These are phyloP conservation scores for Creontiades dilutus DNA, from an alignment of 2,888 invertebrate genomes.

Conservation along the genomic window DNA sequence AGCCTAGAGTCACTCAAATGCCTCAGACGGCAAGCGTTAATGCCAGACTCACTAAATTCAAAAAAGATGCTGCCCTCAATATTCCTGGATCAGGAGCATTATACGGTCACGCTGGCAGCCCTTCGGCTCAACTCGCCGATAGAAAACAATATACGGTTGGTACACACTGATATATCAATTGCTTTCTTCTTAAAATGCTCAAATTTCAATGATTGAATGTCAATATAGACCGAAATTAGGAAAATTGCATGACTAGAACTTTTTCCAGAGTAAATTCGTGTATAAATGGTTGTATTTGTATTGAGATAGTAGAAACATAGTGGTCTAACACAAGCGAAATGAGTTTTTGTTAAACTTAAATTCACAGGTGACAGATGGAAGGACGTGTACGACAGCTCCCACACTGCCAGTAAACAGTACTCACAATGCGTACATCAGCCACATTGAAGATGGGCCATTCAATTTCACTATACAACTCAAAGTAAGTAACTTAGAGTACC, in stretches of 20 bases:
- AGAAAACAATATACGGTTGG: slow-evolving; percentile 51
- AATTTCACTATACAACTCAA: slow-evolving; percentile 87
- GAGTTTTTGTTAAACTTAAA: too few relatives aligned
- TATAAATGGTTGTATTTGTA: too few relatives aligned
- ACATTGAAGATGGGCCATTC: slow-evolving; percentile 89
- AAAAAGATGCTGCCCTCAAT: slow-evolving; percentile 2
- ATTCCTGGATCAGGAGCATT: background rate
- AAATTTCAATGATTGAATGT: too few relatives aligned
- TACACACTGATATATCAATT: too few relatives aligned
- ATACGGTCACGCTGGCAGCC: background rate
- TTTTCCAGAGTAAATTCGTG: too few relatives aligned
- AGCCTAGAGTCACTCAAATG: background rate
- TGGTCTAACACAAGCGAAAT: too few relatives aligned
- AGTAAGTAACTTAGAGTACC: slow-evolving; percentile 77
- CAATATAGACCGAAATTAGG: too few relatives aligned
- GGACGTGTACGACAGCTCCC: slow-evolving; percentile 49
- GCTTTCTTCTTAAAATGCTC: too few relatives aligned
- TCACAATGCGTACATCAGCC: slow-evolving; percentile 87
- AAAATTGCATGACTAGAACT: too few relatives aligned
- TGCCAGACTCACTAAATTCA: background rate
- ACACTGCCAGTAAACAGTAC: slow-evolving; percentile 74
- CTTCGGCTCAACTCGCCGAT: slow-evolving; percentile 16
- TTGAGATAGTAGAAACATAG: too few relatives aligned
- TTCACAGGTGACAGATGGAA: slow-evolving; percentile 29
- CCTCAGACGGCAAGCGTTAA: background rate